phyloP scores from a whole-genome alignment of 2,888 invertebrate species.

The Brassicogethes aeneus region DNA sequence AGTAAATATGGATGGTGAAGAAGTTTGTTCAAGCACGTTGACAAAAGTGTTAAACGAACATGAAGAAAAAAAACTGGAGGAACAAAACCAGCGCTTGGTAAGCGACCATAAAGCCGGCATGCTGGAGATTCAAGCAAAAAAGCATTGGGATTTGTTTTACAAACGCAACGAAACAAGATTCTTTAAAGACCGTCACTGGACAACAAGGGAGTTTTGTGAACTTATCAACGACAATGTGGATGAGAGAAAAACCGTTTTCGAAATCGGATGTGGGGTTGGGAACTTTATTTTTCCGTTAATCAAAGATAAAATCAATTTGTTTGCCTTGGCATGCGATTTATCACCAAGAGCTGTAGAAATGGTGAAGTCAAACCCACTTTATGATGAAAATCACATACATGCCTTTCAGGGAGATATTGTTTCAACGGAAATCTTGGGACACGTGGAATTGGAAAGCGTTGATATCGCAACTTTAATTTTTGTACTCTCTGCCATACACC shows the following conservation, averaged over 20 bases:
- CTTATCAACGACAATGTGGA: conserved; percentile 23
- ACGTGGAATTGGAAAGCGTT: conserved; percentile 45
- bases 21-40: conserved; percentile 28
- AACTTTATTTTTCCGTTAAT: conserved; percentile 91
- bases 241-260: conserved; percentile 49
- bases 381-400: conserved; percentile 53
- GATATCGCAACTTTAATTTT: conserved; percentile 88
- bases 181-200: conserved; percentile 96
- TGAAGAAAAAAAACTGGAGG: conserved; percentile 53
- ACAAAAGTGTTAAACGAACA: conserved; percentile 49
- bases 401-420: conserved; percentile 86
- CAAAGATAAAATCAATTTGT: conserved; percentile 64
- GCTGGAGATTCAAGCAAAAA: conserved; percentile 73
- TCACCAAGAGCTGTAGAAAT: conserved; percentile 85
- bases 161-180: conserved; percentile 89
- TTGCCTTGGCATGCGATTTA: conserved; percentile 85
- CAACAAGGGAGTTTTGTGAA: conserved; percentile 77
- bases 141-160: conserved; percentile 95
- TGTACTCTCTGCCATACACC: conserved; percentile 90
- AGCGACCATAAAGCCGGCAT: conserved; percentile 65
- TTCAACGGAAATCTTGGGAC: conserved; percentile 49
- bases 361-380: conserved; percentile 62
- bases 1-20: too few species aligned
- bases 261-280: conserved; percentile 94
- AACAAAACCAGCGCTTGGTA: conserved; percentile 61